Evolutionary conservation across 2,113 vertebrate genomes (phyloP).

Genomic region (Takifugu bimaculatus): DNA sequence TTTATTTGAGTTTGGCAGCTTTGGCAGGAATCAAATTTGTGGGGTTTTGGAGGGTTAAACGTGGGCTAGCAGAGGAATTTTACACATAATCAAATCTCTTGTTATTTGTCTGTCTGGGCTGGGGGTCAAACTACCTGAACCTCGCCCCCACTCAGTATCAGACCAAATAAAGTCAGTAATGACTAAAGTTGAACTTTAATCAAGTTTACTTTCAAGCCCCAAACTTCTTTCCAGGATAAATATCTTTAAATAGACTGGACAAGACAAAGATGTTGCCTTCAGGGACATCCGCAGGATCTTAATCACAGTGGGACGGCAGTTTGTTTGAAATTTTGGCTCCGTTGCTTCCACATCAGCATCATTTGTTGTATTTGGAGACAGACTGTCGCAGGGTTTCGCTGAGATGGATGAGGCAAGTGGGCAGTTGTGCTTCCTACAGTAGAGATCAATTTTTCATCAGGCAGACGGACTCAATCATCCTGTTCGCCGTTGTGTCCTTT

Average conservation of each 20-base stretch:
- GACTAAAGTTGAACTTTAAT: conserved; percentile 18
- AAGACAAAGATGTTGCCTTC: conserved; percentile 28
- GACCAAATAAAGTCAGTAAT: background rate
- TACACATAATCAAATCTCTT: background rate
- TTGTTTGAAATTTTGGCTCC: conserved; percentile 40
- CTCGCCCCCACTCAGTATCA: background rate
- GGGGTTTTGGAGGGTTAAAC: no score
- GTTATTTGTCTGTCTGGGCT: background rate
- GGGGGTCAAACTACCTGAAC: background rate
- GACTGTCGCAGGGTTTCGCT: conserved; percentile 22
- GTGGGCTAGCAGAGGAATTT: no score
- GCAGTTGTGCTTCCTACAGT: conserved; percentile 15
- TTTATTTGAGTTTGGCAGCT: no score
- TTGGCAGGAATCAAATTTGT: background rate
- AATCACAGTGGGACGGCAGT: conserved; percentile 39
- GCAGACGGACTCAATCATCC: conserved; percentile 33
- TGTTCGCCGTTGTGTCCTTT: conserved; percentile 7
- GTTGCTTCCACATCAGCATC: conserved; percentile 14
- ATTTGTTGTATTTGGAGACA: conserved; percentile 32
- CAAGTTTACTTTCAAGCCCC: background rate
- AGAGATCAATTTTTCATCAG: conserved; percentile 28
- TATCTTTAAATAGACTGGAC: conserved; percentile 29
- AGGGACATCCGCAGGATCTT: conserved; percentile 38
- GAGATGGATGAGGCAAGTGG: conserved; percentile 26
- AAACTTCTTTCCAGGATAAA: conserved; percentile 21